phyloP scores from a whole-genome alignment of 2,888 invertebrate species.

The Stegana nigrithorax region DNA sequence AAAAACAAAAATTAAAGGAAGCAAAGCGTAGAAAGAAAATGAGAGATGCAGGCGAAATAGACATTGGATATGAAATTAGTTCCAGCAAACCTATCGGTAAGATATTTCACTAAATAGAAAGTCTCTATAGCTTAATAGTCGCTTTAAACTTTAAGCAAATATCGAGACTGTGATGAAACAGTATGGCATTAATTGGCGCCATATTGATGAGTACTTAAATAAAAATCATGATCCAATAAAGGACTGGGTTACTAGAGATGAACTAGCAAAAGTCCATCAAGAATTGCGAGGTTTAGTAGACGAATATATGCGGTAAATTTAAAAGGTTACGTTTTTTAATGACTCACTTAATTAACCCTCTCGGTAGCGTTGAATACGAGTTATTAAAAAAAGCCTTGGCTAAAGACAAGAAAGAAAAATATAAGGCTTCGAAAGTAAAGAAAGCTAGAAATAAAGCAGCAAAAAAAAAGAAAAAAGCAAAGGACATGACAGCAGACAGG shows the following conservation, averaged over 20 bases:
- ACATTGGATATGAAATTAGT: conserved; percentile 46
- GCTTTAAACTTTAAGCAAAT: conserved; percentile 35
- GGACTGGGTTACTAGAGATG: conserved; percentile 68
- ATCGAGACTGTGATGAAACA: conserved; percentile 55
- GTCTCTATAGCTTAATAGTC: background rate
- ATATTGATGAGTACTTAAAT: conserved; percentile 64
- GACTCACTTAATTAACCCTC: background rate
- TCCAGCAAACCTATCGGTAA: conserved; percentile 53
- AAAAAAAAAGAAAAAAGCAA: conserved; percentile 69
- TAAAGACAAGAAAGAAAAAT: conserved; percentile 55
- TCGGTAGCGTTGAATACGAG: conserved; percentile 63
- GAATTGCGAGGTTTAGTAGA: conserved; percentile 72
- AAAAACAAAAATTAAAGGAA: conserved; percentile 47
- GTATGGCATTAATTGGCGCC: conserved; percentile 60
- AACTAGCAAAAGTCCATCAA: conserved; percentile 70
- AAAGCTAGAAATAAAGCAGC: conserved; percentile 42
- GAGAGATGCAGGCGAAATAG: conserved; percentile 50
- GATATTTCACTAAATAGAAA: background rate
- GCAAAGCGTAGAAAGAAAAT: conserved; percentile 53
- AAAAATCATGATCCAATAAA: conserved; percentile 58
- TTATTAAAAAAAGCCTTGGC: conserved; percentile 68
- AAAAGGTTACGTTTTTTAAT: background rate
- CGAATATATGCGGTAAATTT: conserved; percentile 64
- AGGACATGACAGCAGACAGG: conserved; percentile 74
- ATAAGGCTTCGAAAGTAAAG: conserved; percentile 48